Base-by-base conservation (phyloP, 2,888 invertebrate genomes). In the Podabrus alpinus region DNA sequence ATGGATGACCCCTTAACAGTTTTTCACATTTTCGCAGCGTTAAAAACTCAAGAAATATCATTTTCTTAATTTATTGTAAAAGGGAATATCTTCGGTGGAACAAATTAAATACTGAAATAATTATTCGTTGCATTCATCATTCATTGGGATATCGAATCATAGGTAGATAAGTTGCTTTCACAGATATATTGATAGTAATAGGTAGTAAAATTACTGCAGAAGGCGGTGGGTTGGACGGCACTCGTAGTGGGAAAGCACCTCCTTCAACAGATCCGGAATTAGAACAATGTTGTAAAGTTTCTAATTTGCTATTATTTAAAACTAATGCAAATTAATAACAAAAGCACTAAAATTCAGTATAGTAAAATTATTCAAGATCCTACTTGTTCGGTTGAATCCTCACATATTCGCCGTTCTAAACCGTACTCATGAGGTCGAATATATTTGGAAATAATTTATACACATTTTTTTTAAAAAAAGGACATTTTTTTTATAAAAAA, bases 131-230 rank as follows among this genome's bases (percentile, higher is more conserved):
- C 15, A 15, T n/a, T 17, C 1, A 15, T 17, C 11, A n/a, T 13
- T 29, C 29, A 29, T 29, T 29, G 29, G 13, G 29, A 72, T 60
- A 69, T 71, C 73, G 70, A 62, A 62, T 62, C 68, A 73, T 76
- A 71, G 71, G 73, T 73, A 73, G 76, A 62, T 70, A 62, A 29
- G 72, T 67, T 69, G 59, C 62, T 62, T 29, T 29, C 29, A 29
- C 29, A 13, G 3, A 29, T 29, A 29, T 29, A 29, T 29, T 29
- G 29, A 29, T 29, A 59, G 69, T 25, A 25, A 61, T 61, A 69
- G 70, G 71, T 73, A 73, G 76, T 77, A 69, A 71, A 77, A 77
- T 79, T 77, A 73, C 76, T 79, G 74, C 73, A 69, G 76, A 71
- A 76, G 76, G 75, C 76, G 74, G 79, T 79, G 76, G 77, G 76